phyloP scores from a whole-genome alignment of 2,888 invertebrate species.

The Brachypalpus laphriformis region DNA sequence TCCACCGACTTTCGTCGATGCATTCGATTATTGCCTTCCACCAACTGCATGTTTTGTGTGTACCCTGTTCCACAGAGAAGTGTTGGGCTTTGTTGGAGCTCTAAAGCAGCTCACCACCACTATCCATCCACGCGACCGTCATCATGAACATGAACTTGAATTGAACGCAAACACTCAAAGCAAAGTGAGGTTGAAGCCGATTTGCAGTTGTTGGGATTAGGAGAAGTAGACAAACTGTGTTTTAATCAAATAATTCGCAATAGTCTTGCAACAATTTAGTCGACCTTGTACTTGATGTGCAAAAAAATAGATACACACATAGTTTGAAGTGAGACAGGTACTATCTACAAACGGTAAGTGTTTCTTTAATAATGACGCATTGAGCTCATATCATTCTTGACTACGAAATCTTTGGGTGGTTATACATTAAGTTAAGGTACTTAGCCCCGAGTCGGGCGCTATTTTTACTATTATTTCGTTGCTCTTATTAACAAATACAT shows the following conservation, averaged over 20 bases:
- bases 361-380: too few relatives aligned
- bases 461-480: too few relatives aligned
- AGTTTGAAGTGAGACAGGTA: too few relatives aligned
- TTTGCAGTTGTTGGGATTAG: constrained; percentile 7
- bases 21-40: constrained; percentile 64
- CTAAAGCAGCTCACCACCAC: constrained; percentile 4
- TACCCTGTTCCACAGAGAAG: constrained; percentile 5
- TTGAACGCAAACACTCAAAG: constrained; percentile 28
- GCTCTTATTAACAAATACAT: too few relatives aligned
- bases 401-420: too few relatives aligned
- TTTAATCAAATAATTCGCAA: neutral
- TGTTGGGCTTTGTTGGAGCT: neutral
- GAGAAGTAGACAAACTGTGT: neutral
- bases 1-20: constrained; percentile 66
- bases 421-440: too few relatives aligned
- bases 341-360: too few relatives aligned
- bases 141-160: constrained; percentile 66
- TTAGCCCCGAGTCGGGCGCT: too few relatives aligned
- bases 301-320: too few relatives aligned
- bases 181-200: neutral
- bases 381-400: too few relatives aligned
- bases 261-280: neutral
- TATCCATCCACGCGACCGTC: constrained; percentile 23
- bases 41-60: constrained; percentile 19
- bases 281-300: too few relatives aligned